These are phyloP conservation scores for Dione juno DNA, from an alignment of 2,888 invertebrate species.

Conservation along the genomic window DNA sequence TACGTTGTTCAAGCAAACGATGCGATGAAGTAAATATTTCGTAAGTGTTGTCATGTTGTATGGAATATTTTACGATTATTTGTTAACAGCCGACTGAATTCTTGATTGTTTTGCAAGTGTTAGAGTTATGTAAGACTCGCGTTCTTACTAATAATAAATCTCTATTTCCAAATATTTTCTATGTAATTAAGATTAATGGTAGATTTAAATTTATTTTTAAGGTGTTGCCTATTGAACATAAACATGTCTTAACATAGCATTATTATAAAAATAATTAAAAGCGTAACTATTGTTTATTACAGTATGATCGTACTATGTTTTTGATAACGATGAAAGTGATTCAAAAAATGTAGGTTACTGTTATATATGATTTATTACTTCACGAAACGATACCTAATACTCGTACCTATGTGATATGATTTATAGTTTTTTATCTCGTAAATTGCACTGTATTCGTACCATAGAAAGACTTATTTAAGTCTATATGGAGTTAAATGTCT, in stretches of 20 bases:
- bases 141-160: slow-evolving; percentile 5
- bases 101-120: slow-evolving; percentile 19
- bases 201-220: background rate
- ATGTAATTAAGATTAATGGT: background rate
- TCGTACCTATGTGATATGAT: background rate
- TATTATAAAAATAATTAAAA: background rate
- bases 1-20: background rate
- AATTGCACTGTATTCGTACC: background rate
- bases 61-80: slow-evolving; percentile 27
- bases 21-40: slow-evolving; percentile 9
- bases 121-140: background rate
- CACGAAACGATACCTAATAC: too few species aligned
- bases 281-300: background rate
- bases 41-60: slow-evolving; percentile 15
- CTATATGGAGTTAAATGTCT: background rate
- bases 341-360: too few species aligned
- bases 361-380: too few species aligned
- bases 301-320: background rate
- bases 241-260: background rate
- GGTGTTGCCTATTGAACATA: background rate
- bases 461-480: background rate
- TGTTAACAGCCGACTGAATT: slow-evolving; percentile 14
- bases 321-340: too few species aligned
- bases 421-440: background rate
- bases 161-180: background rate